A percentile compares a stretch with the other conserved stretches of the same genome.
Conservation (phyloP, 2,888 invertebrate species). For the Cheilosia variabilis region DNA sequence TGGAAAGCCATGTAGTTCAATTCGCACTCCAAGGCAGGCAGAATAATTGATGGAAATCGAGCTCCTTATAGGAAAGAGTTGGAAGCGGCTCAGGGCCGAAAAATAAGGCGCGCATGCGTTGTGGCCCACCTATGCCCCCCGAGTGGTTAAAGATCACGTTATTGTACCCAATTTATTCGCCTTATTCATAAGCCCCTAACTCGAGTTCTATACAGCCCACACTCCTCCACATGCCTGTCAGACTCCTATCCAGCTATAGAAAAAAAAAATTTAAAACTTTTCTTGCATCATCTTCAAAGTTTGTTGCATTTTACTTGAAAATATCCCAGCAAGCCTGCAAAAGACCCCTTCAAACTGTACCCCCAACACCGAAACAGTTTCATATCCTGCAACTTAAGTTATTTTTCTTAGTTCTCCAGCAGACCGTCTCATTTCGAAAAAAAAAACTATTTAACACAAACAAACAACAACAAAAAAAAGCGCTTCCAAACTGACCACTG, state of each 20-base stretch:
- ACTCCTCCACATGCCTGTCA: neutral
- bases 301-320: neutral
- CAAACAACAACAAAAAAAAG: slow-evolving; percentile 5
- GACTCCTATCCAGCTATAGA: neutral
- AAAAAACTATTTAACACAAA: neutral
- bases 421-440: slow-evolving; percentile 27
- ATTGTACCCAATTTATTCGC: no score
- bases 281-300: slow-evolving; percentile 3
- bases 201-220: no score
- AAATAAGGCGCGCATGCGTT: no score
- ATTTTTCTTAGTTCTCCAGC: neutral
- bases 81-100: no score
- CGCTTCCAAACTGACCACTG: slow-evolving; percentile 38
- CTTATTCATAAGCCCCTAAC: no score
- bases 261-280: slow-evolving; percentile 23
- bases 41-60: no score
- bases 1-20: no score
- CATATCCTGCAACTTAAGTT: slow-evolving; percentile 17
- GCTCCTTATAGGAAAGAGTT: no score
- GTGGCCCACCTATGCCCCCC: no score
- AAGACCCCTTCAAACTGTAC: slow-evolving; percentile 35
- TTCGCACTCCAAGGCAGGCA: no score
- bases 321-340: neutral
- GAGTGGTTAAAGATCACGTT: no score
- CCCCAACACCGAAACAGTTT: slow-evolving; percentile 10